Base-by-base conservation (phyloP, 2,888 invertebrate species). In the Aproaerema taeniolella region DNA sequence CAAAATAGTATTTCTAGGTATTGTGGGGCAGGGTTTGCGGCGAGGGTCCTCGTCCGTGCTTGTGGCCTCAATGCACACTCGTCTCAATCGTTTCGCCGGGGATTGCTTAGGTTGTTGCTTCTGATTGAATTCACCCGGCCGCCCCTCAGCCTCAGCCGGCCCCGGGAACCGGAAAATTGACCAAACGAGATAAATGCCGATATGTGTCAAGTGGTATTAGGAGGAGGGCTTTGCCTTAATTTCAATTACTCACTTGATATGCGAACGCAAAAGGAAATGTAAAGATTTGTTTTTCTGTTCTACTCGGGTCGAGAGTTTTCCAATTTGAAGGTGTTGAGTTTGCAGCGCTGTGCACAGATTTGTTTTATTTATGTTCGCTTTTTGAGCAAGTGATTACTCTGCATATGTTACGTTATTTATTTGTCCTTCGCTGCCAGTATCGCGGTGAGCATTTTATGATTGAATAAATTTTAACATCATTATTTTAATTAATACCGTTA, bases 81-180 rank as follows among this genome's bases (percentile, higher is more conserved):
- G 62, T 70, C 64, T 58, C 77, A 76, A 79, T 75, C 80, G 74
- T 76, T 63, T 58, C 61, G 61, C 63, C 55, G 67, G 70, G 71
- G 78, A 82, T 81, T 82, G 76, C 73, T 81, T 73, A 69, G 72
- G 69, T 78, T 72, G 78, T 78, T 72, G 75, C 73, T 72, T 73
- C 68, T 82, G 83, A 83, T 81, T 80, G 79, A 81, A 77, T 82
- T 76, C 75, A 75, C 66, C 62, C 60, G 58, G 64, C 56, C 54
- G 58, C 51, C 52, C 52, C 54, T 57, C 49, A 55, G 47, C 65
- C 53, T 58, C 62, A 68, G 69, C 69, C 68, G n/a, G n/a, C n/a
- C n/a, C n/a, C n/a, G n/a, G n/a, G n/a, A n/a, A n/a, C n/a, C 68
- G 68, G 69, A 70, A 76, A 77, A 78, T 79, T 78, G 76, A 73